Percentiles rank a stretch among this genome's conserved stretches.
Evolutionary conservation across 2,888 invertebrate genomes (phyloP).

Genomic region (Uloborus plumipes): DNA sequence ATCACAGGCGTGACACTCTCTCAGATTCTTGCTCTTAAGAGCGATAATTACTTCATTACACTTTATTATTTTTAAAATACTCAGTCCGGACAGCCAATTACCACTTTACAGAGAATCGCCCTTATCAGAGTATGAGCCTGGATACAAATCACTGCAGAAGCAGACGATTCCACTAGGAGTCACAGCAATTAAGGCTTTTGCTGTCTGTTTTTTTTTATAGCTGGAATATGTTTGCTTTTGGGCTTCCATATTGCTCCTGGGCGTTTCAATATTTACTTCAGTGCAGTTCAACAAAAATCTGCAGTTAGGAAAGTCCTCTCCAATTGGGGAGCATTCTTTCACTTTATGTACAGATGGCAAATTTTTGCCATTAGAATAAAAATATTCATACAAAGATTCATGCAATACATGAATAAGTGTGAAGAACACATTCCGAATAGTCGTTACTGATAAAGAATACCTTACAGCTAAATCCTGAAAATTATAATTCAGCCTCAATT

Average conservation of each 20-base stretch:
- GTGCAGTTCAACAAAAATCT: background rate
- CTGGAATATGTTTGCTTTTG: slow-evolving; percentile 9
- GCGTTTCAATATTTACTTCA: slow-evolving; percentile 2
- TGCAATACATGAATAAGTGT: slow-evolving; percentile 1
- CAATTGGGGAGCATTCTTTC: background rate
- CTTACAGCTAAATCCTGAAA: slow-evolving; percentile 5
- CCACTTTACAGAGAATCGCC: too few relatives aligned
- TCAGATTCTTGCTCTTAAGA: too few relatives aligned
- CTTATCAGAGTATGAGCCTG: slow-evolving; percentile 3
- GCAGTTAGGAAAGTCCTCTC: background rate
- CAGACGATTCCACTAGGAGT: background rate
- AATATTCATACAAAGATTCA: background rate
- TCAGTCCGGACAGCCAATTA: too few relatives aligned
- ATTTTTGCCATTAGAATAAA: slow-evolving; percentile 1
- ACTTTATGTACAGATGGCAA: background rate
- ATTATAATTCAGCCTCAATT: slow-evolving; percentile 1
- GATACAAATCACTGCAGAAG: slow-evolving; percentile 2
- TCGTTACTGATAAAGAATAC: background rate
- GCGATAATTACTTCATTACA: too few relatives aligned
- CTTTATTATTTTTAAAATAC: too few relatives aligned
- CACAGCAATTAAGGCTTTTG: slow-evolving; percentile 1
- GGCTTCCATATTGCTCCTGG: background rate
- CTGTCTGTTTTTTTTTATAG: background rate
- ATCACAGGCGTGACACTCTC: too few relatives aligned
- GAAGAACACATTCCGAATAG: background rate